These are phyloP conservation scores for Drosophila meridiana DNA, from an alignment of 2,888 invertebrate genomes.

Conservation along the genomic window DNA sequence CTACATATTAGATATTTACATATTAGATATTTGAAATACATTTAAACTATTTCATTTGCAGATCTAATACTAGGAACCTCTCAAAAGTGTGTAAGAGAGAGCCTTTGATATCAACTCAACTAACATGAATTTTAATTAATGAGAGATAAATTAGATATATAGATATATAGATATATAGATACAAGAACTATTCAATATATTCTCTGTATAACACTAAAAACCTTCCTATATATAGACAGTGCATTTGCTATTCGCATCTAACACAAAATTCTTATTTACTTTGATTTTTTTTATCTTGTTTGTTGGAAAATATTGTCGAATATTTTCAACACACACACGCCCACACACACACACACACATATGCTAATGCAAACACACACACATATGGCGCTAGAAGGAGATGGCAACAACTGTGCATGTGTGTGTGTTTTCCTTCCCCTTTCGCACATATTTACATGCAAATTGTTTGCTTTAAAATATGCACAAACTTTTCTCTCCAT, in stretches of 20 bases:
- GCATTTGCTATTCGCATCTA: conserved; percentile 19
- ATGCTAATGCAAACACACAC: conserved; percentile 39
- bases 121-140: no score
- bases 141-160: no score
- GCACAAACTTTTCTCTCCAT: conserved; percentile 62
- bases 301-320: conserved; percentile 77
- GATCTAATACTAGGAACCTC: no score
- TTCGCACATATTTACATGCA: conserved; percentile 70
- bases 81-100: no score
- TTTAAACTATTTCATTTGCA: no score
- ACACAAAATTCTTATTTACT: conserved; percentile 38
- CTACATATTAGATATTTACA: no score
- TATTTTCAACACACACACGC: conserved; percentile 65
- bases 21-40: no score
- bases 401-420: conserved; percentile 28
- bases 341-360: conserved; percentile 27
- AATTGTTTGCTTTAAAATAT: conserved; percentile 79
- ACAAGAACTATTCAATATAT: no score
- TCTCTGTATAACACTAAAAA: no score
- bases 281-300: conserved; percentile 56
- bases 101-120: no score
- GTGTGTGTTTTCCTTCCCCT: conserved; percentile 33
- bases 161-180: no score
- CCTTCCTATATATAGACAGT: conserved; percentile 5
- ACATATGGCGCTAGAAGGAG: conserved; percentile 17